Evolutionary conservation across 1,140 invertebrate species (phyloP).

Genomic region (Magallana angulata): DNA sequence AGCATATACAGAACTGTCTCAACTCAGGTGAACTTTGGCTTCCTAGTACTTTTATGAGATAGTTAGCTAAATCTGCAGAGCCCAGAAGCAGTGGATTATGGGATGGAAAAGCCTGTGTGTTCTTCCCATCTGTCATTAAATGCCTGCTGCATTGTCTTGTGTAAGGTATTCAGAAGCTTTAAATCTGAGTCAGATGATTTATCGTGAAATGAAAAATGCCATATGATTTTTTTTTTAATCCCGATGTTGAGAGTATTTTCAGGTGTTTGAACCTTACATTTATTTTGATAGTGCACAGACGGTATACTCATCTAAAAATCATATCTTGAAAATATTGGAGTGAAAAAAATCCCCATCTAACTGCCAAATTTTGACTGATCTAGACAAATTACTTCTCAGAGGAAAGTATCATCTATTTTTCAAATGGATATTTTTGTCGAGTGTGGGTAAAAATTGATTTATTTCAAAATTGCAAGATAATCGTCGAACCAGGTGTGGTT

Average conservation of each 20-base stretch:
- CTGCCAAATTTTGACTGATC: conserved; percentile 10
- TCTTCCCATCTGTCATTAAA: not conserved
- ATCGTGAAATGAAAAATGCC: conserved; percentile 6
- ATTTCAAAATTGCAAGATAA: not conserved
- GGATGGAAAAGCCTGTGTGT: not conserved
- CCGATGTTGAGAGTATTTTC: not conserved
- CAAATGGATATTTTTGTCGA: not conserved
- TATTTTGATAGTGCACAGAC: not conserved
- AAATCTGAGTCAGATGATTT: not conserved
- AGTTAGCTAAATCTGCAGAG: not conserved
- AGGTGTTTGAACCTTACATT: not conserved
- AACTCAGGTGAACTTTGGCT: conserved; percentile 11
- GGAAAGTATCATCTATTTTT: not conserved
- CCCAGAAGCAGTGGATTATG: not conserved
- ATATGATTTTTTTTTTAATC: conserved; percentile 14
- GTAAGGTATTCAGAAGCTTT: too few relatives aligned
- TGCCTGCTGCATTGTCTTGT: not conserved
- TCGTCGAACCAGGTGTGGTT: not conserved
- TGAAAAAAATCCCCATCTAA: not conserved
- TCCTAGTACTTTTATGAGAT: conserved; percentile 1
- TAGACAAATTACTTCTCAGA: not conserved
- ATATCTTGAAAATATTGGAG: too few relatives aligned
- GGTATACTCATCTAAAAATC: not conserved
- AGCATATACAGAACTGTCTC: not conserved
- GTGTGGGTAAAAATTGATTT: not conserved